phyloP scores from a whole-genome alignment of 2,113 vertebrate genomes.

The Clupea harengus region DNA sequence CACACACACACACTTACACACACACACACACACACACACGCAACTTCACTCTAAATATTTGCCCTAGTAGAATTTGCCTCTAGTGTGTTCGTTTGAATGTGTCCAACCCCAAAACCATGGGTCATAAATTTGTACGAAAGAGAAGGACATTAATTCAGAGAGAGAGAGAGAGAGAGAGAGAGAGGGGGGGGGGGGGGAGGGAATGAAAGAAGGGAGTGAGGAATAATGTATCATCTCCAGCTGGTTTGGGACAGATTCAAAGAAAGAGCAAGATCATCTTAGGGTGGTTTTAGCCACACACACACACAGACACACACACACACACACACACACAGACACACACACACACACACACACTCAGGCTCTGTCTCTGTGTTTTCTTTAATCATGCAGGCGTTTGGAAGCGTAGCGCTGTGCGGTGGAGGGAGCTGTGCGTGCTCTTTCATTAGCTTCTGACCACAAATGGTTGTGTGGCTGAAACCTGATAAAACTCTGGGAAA shows the following conservation, averaged over 20 bases:
- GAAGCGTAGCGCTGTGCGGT: slow-evolving; percentile 57
- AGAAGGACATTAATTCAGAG: background rate
- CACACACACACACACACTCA: slow-evolving; percentile 15
- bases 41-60: background rate
- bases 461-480: slow-evolving; percentile 62
- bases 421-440: slow-evolving; percentile 47
- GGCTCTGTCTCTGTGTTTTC: slow-evolving; percentile 42
- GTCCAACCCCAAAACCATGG: background rate
- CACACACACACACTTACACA: background rate
- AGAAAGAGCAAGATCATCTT: slow-evolving; percentile 1
- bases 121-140: background rate
- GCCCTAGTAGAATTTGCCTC: background rate
- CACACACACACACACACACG: background rate
- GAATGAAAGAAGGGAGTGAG: background rate
- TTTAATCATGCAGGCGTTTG: slow-evolving; percentile 58
- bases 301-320: background rate
- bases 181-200: background rate
- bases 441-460: slow-evolving; percentile 72
- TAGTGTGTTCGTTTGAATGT: background rate
- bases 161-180: background rate
- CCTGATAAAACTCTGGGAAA: slow-evolving; percentile 71
- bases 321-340: slow-evolving; percentile 16
- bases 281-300: background rate
- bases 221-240: background rate
- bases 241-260: slow-evolving; percentile 4